Conservation (phyloP, 1,140 invertebrate species). For the Eriocheir sinensis region DNA sequence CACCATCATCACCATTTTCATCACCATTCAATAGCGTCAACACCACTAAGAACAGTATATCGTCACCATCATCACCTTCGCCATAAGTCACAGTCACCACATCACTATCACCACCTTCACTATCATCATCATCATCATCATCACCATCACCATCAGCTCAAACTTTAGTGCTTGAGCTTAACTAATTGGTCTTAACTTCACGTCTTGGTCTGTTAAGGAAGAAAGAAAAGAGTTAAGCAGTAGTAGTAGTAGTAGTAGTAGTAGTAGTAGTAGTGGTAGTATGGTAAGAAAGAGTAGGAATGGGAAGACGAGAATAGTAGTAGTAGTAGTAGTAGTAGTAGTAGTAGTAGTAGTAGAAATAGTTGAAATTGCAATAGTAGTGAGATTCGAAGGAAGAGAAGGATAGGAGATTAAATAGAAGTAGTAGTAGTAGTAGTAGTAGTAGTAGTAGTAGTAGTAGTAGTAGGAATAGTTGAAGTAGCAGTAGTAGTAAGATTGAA, state of each 20-base stretch:
- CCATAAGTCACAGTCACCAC: background rate
- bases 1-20: background rate
- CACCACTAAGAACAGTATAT: too few species aligned
- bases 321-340: constrained; percentile 25
- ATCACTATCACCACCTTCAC: background rate
- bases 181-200: background rate
- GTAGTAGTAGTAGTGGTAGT: constrained; percentile 24
- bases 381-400: background rate
- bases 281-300: background rate
- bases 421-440: background rate
- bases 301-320: too few species aligned
- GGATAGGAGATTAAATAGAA: too few species aligned
- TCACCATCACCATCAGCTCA: background rate
- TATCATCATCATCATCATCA: background rate
- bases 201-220: background rate
- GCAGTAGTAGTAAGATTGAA: background rate
- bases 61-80: background rate
- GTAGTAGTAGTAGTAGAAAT: constrained; percentile 14
- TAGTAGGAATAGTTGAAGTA: too few species aligned
- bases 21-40: too few species aligned
- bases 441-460: background rate
- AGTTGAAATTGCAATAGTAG: background rate
- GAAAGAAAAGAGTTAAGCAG: too few species aligned
- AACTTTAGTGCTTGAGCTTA: background rate
- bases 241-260: background rate